Conservation (phyloP, 2,888 invertebrate genomes). For the Bunonema sp. region DNA sequence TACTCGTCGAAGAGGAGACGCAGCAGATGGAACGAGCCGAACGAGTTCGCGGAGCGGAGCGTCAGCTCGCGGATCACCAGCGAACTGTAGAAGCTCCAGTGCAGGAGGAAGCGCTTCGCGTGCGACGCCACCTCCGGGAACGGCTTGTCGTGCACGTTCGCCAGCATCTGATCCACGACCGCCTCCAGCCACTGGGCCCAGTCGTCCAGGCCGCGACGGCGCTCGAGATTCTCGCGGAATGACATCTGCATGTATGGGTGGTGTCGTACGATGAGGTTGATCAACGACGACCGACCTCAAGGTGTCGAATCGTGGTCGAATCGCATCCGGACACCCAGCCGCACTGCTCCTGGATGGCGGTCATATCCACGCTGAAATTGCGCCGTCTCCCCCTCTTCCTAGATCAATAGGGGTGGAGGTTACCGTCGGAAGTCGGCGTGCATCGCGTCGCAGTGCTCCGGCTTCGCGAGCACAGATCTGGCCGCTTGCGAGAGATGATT, state of each 20-base stretch:
- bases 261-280: too few species aligned
- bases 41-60: slow-evolving; percentile 82
- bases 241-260: neutral
- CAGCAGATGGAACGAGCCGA: slow-evolving; percentile 94
- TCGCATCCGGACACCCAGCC: slow-evolving; percentile 73
- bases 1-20: slow-evolving; percentile 94
- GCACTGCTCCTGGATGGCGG: slow-evolving; percentile 75
- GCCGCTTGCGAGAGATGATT: slow-evolving; percentile 92
- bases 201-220: slow-evolving; percentile 76
- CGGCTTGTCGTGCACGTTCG: slow-evolving; percentile 61
- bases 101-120: slow-evolving; percentile 77
- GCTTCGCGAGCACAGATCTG: slow-evolving; percentile 81
- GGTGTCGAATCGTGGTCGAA: neutral
- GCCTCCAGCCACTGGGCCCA: slow-evolving; percentile 94
- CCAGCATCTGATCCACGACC: slow-evolving; percentile 73
- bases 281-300: neutral
- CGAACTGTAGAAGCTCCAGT: slow-evolving; percentile 97
- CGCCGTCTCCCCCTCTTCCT: neutral
- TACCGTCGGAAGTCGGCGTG: slow-evolving; percentile 69
- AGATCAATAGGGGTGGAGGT: neutral
- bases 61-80: slow-evolving; percentile 94
- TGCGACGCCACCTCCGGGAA: slow-evolving; percentile 61
- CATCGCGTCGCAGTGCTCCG: slow-evolving; percentile 88
- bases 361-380: slow-evolving; percentile 68
- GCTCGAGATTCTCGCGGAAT: slow-evolving; percentile 59